These are phyloP conservation scores for Diadophis punctatus DNA, from an alignment of 2,113 vertebrate genomes.

Conservation along the genomic window DNA sequence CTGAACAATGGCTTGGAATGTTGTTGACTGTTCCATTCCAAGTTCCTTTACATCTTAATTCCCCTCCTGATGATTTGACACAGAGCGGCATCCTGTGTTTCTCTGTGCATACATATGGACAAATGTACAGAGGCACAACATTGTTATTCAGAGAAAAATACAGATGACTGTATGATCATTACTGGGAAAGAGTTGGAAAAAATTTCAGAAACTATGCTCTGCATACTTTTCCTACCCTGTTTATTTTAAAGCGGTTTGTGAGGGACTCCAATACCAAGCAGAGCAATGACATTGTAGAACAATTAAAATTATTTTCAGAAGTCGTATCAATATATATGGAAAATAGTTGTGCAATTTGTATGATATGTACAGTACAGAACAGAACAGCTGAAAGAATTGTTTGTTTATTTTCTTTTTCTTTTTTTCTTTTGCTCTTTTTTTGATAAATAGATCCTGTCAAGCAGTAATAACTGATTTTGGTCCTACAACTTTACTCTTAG, in stretches of 20 bases:
- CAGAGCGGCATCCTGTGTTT: not conserved
- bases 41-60: not conserved
- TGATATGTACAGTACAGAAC: not conserved
- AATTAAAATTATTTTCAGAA: not conserved
- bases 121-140: not conserved
- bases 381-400: not conserved
- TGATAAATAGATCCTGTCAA: not conserved
- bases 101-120: not conserved
- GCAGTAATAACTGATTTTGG: not conserved
- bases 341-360: not conserved
- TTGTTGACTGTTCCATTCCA: not conserved
- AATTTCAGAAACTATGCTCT: not conserved
- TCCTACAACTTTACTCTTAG: not conserved
- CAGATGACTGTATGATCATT: not conserved
- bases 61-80: not conserved
- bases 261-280: not conserved
- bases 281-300: not conserved
- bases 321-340: not conserved
- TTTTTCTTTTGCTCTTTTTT: not conserved
- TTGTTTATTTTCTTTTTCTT: not conserved
- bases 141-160: not conserved
- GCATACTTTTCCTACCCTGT: not conserved
- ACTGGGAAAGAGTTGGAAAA: not conserved
- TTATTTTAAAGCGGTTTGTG: not conserved
- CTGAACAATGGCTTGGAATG: not conserved